Percentiles rank a stretch among this genome's conserved stretches.
Evolutionary conservation across 2,888 invertebrate genomes (phyloP).

Genomic region (Pammene aurita): DNA sequence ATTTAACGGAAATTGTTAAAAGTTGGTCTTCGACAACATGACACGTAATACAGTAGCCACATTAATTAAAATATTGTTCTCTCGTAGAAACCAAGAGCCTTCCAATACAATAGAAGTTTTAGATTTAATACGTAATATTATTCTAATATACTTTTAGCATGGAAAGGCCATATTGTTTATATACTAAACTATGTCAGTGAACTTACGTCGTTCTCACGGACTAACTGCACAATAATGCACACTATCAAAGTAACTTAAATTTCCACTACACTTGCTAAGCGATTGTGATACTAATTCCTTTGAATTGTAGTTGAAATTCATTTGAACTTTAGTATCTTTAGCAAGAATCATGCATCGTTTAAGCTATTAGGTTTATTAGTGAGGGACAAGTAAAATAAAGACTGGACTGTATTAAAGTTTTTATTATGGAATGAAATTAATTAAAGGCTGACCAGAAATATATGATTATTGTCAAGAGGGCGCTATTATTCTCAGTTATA

Average conservation of each 20-base stretch:
- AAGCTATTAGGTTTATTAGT: conserved; percentile 14
- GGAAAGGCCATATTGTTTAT: neutral
- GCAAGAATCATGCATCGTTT: neutral
- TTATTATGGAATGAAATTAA: too few species aligned
- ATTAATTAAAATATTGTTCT: too few species aligned
- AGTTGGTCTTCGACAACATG: too few species aligned
- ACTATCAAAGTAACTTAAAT: conserved; percentile 16
- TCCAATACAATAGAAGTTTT: too few species aligned
- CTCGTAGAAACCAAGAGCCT: too few species aligned
- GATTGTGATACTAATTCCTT: neutral
- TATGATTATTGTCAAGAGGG: too few species aligned
- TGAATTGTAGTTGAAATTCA: neutral
- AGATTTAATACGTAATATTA: too few species aligned
- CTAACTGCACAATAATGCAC: conserved; percentile 12
- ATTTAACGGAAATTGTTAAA: too few species aligned
- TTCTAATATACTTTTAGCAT: neutral
- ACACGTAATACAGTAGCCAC: neutral
- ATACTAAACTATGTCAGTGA: neutral
- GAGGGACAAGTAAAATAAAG: neutral
- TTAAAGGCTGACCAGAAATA: too few species aligned
- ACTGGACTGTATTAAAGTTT: neutral
- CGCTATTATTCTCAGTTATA: too few species aligned
- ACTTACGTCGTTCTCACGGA: neutral
- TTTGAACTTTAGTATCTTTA: neutral
- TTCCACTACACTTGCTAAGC: neutral